Evolutionary conservation across 2,888 invertebrate species (phyloP), one percentile per base, ranked within the genome.

Genomic region (Cheilosia soror): DNA sequence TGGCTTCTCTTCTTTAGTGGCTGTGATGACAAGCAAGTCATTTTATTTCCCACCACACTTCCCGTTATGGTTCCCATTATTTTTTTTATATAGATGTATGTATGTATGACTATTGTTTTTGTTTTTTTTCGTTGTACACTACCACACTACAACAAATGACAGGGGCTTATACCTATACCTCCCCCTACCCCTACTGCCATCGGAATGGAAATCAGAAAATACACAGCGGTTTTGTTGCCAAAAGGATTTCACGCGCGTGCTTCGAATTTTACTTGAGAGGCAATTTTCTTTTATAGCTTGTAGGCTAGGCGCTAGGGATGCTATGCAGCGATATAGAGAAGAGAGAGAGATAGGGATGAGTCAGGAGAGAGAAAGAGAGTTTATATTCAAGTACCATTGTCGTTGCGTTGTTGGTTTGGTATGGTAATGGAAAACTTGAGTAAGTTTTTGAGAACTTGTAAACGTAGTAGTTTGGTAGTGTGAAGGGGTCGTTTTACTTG

Each of bases 221-320:
- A 80, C 42, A 53, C 65, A 73, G 73, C 75, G 84, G 84, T 75
- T 80, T 80, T 71, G 60, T 66, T 65, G 62, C 33, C 57, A 76
- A 71, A 71, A 66, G 84, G 81, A 76, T 76, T 71, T 72, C 49
- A 76, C 76, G 84, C 84, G 84, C 84, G 84, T 85, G 84, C 84
- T 85, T 85, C 65, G 81, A 85, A 76, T 80, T 76, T 80, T 62
- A 76, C 84, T 85, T 80, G 76, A 71, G 84, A 81, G 84, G 71
- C 55, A 60, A 75, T 85, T 85, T 85, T 71, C 79, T 84, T 80
- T 37, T 37, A 11, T 37, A 37, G 37, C 11, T 80, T 65, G 11
- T 62, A 20, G 27, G 37, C 2, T 37, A 37, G 37, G 11, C 9
- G 37, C 37, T 37, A 3, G 33, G 33, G 31, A 7, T 5, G 5